Percentiles rank a stretch among this genome's conserved stretches.
These are phyloP conservation scores for Pseudocheirus occidentalis DNA, from an alignment of 2,797 vertebrate genomes.

Conservation along the genomic window DNA sequence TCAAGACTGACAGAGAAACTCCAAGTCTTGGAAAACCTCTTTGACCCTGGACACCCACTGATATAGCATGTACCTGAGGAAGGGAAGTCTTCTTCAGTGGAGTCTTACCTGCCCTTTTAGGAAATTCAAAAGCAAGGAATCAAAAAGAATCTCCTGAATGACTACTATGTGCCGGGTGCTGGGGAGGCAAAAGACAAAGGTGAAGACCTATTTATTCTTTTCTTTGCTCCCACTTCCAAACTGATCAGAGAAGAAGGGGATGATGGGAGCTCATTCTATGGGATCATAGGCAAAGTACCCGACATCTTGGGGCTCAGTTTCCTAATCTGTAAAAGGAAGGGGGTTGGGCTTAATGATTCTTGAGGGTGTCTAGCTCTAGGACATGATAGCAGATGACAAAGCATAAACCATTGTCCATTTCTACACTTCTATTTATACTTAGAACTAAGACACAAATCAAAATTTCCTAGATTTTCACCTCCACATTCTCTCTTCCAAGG, in stretches of 20 bases:
- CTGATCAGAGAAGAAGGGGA: not conserved
- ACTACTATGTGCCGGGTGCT: not conserved
- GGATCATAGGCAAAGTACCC: not conserved
- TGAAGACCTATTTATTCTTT: not conserved
- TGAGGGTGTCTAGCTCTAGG: not conserved
- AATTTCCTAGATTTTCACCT: slow-evolving; percentile 47
- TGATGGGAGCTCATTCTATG: too few relatives aligned
- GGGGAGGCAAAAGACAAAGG: not conserved
- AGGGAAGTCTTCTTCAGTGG: too few relatives aligned
- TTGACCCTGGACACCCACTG: not conserved
- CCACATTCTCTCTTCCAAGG: slow-evolving; percentile 11
- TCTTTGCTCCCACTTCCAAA: not conserved
- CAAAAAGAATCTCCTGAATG: not conserved
- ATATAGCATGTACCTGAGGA: not conserved
- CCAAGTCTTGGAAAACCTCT: not conserved
- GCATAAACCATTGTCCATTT: slow-evolving; percentile 12
- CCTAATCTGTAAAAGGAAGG: not conserved
- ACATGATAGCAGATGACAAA: not conserved
- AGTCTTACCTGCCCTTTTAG: too few relatives aligned
- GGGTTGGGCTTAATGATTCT: not conserved
- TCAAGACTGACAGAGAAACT: not conserved
- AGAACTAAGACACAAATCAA: not conserved
- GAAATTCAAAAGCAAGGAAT: not conserved
- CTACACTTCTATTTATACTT: not conserved
- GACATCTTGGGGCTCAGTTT: not conserved